Conservation (phyloP, 1,140 invertebrate genomes). For the Drosophila tani region DNA sequence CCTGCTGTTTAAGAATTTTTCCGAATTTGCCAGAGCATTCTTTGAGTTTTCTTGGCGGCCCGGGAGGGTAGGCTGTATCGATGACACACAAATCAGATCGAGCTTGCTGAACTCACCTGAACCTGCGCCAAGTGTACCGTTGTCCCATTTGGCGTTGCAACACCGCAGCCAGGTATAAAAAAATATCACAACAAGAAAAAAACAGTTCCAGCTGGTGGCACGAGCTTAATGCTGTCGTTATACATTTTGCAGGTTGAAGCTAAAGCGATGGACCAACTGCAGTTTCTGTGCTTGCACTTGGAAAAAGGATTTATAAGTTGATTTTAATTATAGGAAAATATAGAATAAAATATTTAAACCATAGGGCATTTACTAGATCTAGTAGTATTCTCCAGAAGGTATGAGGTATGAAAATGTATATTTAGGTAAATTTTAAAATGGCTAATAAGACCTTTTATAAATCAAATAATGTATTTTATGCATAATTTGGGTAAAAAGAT, state of each 20-base stretch:
- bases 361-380: no score
- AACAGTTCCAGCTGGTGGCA: slow-evolving; percentile 74
- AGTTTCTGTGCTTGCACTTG: slow-evolving; percentile 4
- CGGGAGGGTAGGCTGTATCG: neutral
- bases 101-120: slow-evolving; percentile 69
- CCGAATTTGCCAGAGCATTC: neutral
- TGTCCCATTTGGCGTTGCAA: slow-evolving; percentile 66
- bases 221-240: slow-evolving; percentile 84
- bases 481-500: no score
- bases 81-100: slow-evolving; percentile 78
- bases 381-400: no score
- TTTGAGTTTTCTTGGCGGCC: neutral
- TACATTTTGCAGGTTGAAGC: slow-evolving; percentile 80
- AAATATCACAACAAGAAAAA: slow-evolving; percentile 35
- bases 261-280: slow-evolving; percentile 41
- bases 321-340: no score
- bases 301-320: neutral
- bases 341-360: no score
- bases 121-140: slow-evolving; percentile 75
- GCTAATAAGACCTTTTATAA: no score
- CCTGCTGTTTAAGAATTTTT: neutral
- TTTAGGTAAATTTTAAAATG: no score
- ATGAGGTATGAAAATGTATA: no score
- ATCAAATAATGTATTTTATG: no score
- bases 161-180: slow-evolving; percentile 27